Conservation (phyloP, 2,888 invertebrate genomes). For the Andrena camellia region DNA sequence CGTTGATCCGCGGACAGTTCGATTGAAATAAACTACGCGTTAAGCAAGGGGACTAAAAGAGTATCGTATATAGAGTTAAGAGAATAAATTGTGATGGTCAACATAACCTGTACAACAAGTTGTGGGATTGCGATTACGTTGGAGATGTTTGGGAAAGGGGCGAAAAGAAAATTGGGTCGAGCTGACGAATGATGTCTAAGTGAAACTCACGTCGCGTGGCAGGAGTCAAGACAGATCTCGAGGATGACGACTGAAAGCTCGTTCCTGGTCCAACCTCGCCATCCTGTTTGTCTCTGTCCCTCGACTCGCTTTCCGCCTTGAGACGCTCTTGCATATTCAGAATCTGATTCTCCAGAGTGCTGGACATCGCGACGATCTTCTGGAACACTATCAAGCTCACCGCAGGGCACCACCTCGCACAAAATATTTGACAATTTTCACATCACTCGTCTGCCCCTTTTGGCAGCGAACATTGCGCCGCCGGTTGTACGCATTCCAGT, state of each 20-base stretch:
- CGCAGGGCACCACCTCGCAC: constrained; percentile 68
- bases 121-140: constrained; percentile 14
- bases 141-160: constrained; percentile 1
- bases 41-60: constrained; percentile 43
- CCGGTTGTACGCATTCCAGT: constrained; percentile 70
- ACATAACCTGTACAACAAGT: constrained; percentile 73
- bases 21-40: constrained; percentile 56
- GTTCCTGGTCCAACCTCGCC: constrained; percentile 82
- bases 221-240: constrained; percentile 82
- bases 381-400: constrained; percentile 61
- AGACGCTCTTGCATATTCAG: constrained; percentile 93
- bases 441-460: constrained; percentile 81
- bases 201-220: constrained; percentile 86
- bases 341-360: constrained; percentile 92
- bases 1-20: not conserved
- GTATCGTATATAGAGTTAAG: constrained; percentile 57
- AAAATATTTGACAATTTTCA: constrained; percentile 81
- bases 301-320: constrained; percentile 89
- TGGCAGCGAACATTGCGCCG: constrained; percentile 79
- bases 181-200: not conserved
- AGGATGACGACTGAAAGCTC: constrained; percentile 84
- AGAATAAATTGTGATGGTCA: constrained; percentile 66
- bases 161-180: constrained; percentile 4
- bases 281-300: constrained; percentile 87
- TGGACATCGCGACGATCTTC: constrained; percentile 87